Conservation (phyloP, 2,888 invertebrate genomes). For the Ceratothoa steindachneri region DNA sequence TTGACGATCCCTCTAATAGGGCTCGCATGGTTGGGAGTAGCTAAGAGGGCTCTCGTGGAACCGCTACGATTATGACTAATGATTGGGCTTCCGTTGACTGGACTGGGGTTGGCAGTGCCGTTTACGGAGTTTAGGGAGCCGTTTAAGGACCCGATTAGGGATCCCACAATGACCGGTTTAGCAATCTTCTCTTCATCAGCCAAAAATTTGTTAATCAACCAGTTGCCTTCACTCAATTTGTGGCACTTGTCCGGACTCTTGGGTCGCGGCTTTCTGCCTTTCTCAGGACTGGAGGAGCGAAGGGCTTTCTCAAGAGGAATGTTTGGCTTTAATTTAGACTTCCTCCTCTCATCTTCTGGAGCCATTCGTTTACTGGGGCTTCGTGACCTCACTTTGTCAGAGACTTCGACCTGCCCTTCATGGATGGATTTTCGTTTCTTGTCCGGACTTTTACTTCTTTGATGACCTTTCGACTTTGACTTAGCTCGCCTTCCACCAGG, state of each 20-base stretch:
- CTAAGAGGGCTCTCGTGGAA: conserved; percentile 37
- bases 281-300: conserved; percentile 31
- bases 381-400: background rate
- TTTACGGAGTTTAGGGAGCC: conserved; percentile 44
- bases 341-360: conserved; percentile 39
- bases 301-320: conserved; percentile 30
- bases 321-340: conserved; percentile 25
- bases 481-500: conserved; percentile 21
- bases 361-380: conserved; percentile 37
- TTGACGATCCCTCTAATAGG: conserved; percentile 42
- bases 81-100: conserved; percentile 38
- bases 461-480: conserved; percentile 33
- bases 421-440: conserved; percentile 24
- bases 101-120: conserved; percentile 32
- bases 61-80: conserved; percentile 36
- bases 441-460: conserved; percentile 41
- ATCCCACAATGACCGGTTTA: conserved; percentile 36
- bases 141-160: conserved; percentile 36
- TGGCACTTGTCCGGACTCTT: conserved; percentile 37
- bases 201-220: conserved; percentile 47
- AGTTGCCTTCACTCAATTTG: conserved; percentile 38
- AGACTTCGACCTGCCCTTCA: background rate
- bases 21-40: conserved; percentile 34
- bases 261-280: conserved; percentile 28
- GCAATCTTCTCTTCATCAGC: conserved; percentile 46